These are phyloP conservation scores for Seladonia tumulorum DNA, from an alignment of 2,888 invertebrate genomes.

Conservation along the genomic window DNA sequence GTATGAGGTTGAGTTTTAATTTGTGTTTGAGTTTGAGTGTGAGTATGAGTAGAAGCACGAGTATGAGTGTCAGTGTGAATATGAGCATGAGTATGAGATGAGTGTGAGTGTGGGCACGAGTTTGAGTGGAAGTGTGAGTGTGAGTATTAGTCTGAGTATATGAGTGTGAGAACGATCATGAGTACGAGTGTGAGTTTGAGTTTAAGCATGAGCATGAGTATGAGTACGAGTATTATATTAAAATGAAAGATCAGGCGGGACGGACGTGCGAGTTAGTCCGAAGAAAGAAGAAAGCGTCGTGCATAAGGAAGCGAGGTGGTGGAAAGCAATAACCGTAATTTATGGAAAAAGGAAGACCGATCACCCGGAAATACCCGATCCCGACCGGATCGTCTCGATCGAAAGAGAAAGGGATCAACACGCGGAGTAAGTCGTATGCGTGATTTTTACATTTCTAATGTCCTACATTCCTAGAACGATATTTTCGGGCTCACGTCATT, in stretches of 20 bases:
- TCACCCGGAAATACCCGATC: slow-evolving; percentile 48
- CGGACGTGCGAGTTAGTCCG: not conserved
- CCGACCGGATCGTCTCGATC: slow-evolving; percentile 41
- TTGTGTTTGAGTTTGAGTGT: no score
- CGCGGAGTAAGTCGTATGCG: slow-evolving; percentile 19
- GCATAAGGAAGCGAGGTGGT: slow-evolving; percentile 18
- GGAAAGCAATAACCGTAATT: slow-evolving; percentile 46
- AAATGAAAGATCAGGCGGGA: not conserved
- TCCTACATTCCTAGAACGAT: slow-evolving; percentile 58
- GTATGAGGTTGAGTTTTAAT: no score
- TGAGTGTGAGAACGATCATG: no score
- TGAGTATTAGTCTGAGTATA: no score
- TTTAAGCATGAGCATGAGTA: no score
- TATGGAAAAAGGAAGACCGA: slow-evolving; percentile 55
- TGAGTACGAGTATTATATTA: not conserved
- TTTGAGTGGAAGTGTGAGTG: no score
- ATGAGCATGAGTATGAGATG: no score
- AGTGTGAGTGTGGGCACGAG: no score
- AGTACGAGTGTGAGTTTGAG: no score
- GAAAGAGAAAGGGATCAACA: slow-evolving; percentile 55
- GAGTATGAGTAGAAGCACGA: no score
- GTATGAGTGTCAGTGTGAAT: no score
- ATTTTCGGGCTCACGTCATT: slow-evolving; percentile 57
- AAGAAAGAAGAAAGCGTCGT: slow-evolving; percentile 24
- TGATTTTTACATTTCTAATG: slow-evolving; percentile 54